phyloP scores from a whole-genome alignment of 2,888 invertebrate genomes.

The Drosophila kuntzei region DNA sequence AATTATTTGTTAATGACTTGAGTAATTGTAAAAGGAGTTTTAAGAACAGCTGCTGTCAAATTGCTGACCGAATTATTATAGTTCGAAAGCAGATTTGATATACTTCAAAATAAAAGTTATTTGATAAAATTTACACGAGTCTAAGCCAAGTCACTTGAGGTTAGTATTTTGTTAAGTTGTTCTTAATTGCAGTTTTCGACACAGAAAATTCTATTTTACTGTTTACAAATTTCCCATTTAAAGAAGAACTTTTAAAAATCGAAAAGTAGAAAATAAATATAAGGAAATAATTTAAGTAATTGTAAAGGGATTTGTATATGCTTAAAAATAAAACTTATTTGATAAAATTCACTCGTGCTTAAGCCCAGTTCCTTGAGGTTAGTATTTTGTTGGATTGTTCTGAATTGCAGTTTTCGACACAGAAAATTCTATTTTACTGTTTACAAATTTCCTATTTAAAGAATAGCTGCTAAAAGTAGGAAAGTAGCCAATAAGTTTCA shows the following conservation, averaged over 20 bases:
- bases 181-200: not conserved
- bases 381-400: not conserved
- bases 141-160: not conserved
- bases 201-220: not conserved
- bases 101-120: not conserved
- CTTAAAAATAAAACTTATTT: not conserved
- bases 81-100: not conserved
- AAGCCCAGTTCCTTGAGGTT: not conserved
- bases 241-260: too few relatives aligned
- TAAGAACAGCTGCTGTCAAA: not conserved
- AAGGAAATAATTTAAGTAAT: too few relatives aligned
- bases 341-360: not conserved
- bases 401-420: not conserved
- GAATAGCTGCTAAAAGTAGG: slow-evolving; percentile 1
- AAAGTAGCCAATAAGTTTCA: slow-evolving; percentile 10
- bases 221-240: not conserved
- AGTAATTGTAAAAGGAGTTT: slow-evolving; percentile 10
- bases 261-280: too few relatives aligned
- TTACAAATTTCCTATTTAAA: not conserved
- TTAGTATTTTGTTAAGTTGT: not conserved
- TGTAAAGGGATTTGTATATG: too few relatives aligned
- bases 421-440: not conserved
- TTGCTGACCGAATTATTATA: not conserved
- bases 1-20: slow-evolving; percentile 17
- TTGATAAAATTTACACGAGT: not conserved